These are phyloP conservation scores for Vireo griseus DNA, from an alignment of 2,797 vertebrate species.

Conservation along the genomic window DNA sequence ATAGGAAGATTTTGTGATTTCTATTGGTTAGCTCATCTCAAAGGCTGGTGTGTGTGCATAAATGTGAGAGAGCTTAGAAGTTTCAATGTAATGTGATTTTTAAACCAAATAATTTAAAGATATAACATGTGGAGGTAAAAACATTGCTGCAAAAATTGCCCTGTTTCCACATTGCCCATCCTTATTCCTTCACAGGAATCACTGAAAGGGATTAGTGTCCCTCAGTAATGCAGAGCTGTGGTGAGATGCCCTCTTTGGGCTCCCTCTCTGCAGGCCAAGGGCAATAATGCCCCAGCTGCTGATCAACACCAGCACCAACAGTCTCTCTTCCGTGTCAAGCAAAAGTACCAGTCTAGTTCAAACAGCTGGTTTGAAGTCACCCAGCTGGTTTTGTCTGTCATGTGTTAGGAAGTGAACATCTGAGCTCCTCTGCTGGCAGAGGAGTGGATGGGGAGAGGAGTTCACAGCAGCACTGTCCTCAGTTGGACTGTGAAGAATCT, in stretches of 20 bases:
- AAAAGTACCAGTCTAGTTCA: neutral
- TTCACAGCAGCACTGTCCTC: neutral
- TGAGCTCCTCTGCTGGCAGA: neutral
- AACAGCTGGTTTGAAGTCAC: neutral
- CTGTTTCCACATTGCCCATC: neutral
- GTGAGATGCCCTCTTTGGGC: neutral
- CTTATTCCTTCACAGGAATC: neutral
- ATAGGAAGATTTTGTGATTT: neutral
- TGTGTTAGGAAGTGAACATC: neutral
- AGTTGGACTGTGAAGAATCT: neutral
- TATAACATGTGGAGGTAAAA: neutral
- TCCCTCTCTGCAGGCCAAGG: neutral
- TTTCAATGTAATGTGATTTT: neutral
- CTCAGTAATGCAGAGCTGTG: neutral
- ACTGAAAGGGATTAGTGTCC: neutral
- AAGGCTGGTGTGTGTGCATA: neutral
- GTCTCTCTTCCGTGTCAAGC: neutral
- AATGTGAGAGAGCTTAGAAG: neutral
- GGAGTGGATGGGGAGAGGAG: neutral
- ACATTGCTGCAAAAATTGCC: accelerated
- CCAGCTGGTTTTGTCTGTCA: neutral
- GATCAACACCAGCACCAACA: neutral
- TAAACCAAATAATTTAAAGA: neutral
- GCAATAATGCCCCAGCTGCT: neutral
- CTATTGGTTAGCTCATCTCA: neutral